Conservation (phyloP, 2,888 invertebrate genomes). For the Pyralis farinalis region DNA sequence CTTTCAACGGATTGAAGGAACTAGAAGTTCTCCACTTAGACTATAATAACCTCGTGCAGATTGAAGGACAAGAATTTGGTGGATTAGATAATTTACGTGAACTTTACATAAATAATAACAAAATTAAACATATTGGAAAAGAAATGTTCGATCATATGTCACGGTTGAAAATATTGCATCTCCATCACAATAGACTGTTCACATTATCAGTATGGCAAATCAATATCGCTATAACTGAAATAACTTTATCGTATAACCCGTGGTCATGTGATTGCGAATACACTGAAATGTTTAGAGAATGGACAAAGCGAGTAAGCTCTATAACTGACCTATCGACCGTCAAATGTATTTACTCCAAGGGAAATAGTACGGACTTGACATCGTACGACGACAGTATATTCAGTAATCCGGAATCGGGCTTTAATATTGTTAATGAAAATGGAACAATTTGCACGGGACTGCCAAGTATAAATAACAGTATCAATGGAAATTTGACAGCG, state of each 20-base stretch:
- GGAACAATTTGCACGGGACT: conserved; percentile 83
- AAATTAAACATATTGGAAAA: conserved; percentile 85
- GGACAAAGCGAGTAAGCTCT: conserved; percentile 85
- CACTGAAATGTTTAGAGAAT: conserved; percentile 87
- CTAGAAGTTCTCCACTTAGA: conserved; percentile 88
- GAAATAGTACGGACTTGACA: conserved; percentile 80
- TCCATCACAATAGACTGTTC: conserved; percentile 87
- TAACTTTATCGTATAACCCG: conserved; percentile 86
- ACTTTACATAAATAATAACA: conserved; percentile 88
- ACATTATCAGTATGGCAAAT: conserved; percentile 87
- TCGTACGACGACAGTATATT: conserved; percentile 82
- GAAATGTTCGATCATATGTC: conserved; percentile 85
- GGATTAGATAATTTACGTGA: conserved; percentile 87
- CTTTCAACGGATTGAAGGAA: conserved; percentile 91
- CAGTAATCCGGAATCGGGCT: conserved; percentile 81
- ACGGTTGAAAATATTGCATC: conserved; percentile 83
- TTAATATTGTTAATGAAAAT: conserved; percentile 82
- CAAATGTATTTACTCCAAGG: conserved; percentile 83
- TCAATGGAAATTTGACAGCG: conserved; percentile 85
- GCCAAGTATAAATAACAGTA: conserved; percentile 85
- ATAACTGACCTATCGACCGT: conserved; percentile 84
- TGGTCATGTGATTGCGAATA: conserved; percentile 93
- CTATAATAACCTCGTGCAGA: conserved; percentile 84
- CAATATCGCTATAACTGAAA: conserved; percentile 82
- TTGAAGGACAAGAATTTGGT: conserved; percentile 91